Evolutionary conservation across 2,113 vertebrate species (phyloP), one percentile per base, ranked within the genome.

Genomic region (Hyla sarda): DNA sequence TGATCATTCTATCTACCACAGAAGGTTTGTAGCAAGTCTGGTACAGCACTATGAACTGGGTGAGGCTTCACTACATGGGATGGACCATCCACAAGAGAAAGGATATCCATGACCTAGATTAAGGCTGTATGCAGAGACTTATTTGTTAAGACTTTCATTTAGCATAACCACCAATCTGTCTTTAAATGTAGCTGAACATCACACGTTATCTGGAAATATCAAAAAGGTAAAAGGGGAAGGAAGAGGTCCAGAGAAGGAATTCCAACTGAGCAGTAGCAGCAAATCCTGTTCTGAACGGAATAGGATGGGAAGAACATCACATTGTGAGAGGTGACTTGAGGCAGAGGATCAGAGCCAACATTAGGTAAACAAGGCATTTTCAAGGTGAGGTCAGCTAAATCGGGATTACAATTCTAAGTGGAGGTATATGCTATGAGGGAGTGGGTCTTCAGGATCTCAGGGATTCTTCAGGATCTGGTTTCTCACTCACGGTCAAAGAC

Each of bases 401-500:
- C 37, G 25, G 32, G 77, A 80, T 34, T 80, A 45, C 67, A 71
- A 71, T 16, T 41, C 56, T 65, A 47, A 41, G 56, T 41, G 56
- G 37, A 32, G 10, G 17, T 9, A 32, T 34, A 5, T 37, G 50
- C 52, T 62, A 45, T 9, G 23, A 25, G 30, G 65, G 72, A 72
- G 25, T n/a, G 50, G 78, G 72, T 56, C 50, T 73, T 87, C 89
- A 4, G 87, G 87, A 86, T 34, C 89, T 82, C 87, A 88, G 89
- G 89, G 81, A 58, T 88, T 87, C 89, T 88, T 89, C 88, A 88
- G 45, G 13, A 82, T 0, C 48, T 12, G 88, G 88, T 92, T 47
- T 85, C 21, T 92, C 95, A 99, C 97, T 98, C 97, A 99, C 97
- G 90, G 97, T 98, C 95, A 74, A 96, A 94, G 92, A 98, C 96